Base-by-base conservation (phyloP, 1,140 invertebrate genomes). In the Camponotus pennsylvanicus region DNA sequence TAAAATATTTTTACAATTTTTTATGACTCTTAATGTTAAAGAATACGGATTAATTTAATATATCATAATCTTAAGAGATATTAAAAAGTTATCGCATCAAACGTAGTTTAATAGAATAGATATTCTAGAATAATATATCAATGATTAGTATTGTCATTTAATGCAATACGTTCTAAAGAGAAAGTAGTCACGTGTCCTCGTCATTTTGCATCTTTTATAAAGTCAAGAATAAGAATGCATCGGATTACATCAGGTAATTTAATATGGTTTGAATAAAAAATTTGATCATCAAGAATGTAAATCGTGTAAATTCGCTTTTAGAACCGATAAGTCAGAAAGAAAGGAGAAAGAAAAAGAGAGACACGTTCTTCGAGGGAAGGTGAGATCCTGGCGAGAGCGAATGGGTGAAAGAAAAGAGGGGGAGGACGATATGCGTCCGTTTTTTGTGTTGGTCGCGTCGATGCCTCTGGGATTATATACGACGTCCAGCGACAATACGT, bases 391-490 rank as follows among this genome's bases (percentile, higher is more conserved):
- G 27, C 57, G 77, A 82, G 75, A 86, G 77, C 45, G 80, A 57
- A 85, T 59, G 82, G 66, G 75, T 73, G 27, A 40, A 27, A 34
- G n/a, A 1, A 27, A 55, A 63, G 67, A 34, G 73, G 32, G 27
- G 64, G 13, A 71, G 69, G 85, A 40, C 45, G 71, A 21, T 83
- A 89, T 77, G 69, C 63, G 67, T 21, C 69, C 83, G 73, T 91
- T 76, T 88, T 89, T 91, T 93, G 93, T 90, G 90, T 91, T 88
- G 87, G 87, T 75, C 87, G 87, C 91, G 90, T 93, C 92, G 91
- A 93, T 93, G 89, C 92, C 88, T 91, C 87, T 82, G 86, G 91
- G 86, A 92, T 94, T 93, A 94, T 93, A 93, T 91, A 89, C 89
- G 88, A 91, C 88, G 89, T 84, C 73, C 90, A 86, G 89, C 88